Base-by-base conservation (phyloP, 2,797 vertebrate species). In the Malurus leucopterus region DNA sequence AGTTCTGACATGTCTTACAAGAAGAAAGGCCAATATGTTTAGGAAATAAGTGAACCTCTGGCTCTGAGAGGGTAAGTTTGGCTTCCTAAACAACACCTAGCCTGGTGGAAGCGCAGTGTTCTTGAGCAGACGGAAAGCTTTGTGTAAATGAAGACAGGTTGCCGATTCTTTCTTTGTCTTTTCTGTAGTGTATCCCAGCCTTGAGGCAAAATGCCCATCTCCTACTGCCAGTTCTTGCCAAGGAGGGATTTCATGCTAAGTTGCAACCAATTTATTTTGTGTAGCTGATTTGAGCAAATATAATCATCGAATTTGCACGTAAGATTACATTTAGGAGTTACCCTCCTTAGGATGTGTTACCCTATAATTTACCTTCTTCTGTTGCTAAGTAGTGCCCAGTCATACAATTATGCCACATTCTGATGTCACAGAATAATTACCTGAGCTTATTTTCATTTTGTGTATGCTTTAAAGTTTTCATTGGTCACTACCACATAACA, bases 11-110 rank as follows among this genome's bases (percentile, higher is more conserved):
- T 40, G 81, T 85, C 78, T 76, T 59, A 22, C 46, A 64, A 72
- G 79, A 69, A 80, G 46, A 79, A 86, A 81, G 51, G n/a, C 75
- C 54, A 30, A 0, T 75, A 15, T 86, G 53, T 49, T 78, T 78
- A 65, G 70, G 44, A 79, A 78, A 71, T 57, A n/a, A 67, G 55
- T 8, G 47, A 86, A 84, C 86, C 75, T 82, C 81, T 93, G 92
- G 46, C 64, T 83, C 32, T 4, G 4, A 83, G 54, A 51, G 40
- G 61, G 55, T 82, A 54, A 57, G 57, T 44, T 44, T 54, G 41
- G 26, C 54, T 76, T 91, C 62, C 36, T 68, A 18, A 76, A 11
- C 63, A 63, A 4, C 59, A 34, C 46, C 49, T 43, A 85, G 36
- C 65, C 29, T 34, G 21, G n/a, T 81, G 36, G 55, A 80, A 84